Base-by-base conservation (phyloP, 2,797 vertebrate genomes). In the Phyllotis vaccarum region DNA sequence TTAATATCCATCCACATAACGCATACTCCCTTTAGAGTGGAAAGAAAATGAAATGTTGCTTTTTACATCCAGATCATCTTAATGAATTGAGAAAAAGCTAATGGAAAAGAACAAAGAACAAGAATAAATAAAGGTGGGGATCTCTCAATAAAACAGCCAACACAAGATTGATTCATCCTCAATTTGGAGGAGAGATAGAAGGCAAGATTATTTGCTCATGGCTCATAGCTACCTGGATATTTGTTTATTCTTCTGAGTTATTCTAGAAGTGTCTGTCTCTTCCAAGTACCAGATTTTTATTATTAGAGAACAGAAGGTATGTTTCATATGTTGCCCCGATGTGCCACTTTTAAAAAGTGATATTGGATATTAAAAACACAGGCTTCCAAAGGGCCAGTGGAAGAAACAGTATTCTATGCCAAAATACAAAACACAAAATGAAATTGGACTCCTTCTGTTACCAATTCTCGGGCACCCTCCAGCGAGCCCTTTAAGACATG, bases 271-370 rank as follows among this genome's bases (percentile, higher is more conserved):
- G 83, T 43, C 11, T 6, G 70, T 75, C 14, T 92, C 17, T 95
- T 95, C 58, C 54, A 95, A 95, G 27, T 6, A 66, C 5, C 74
- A 60, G 8, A 11, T 22, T 86, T 91, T 75, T 89, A 24, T 89
- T 91, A 95, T 83, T 91, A 90, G 17, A 91, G 43, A 94, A 96
- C n/a, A 92, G 78, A 96, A 90, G 37, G 13, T 22, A 27, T 88
- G 27, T 21, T 90, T 96, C 58, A 83, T 80, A 21, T 24, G 86
- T 94, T 79, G 29, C 31, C 46, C 75, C 58, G 90, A 12, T 81
- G 22, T 82, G 54, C 12, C 31, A 82, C 43, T 70, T 92, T 60
- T 31, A 37, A n/a, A 60, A 86, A 80, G 37, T 52, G 10, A 86
- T 93, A 86, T 24, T 94, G 60, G 81, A 70, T 90, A 78, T 86